Percentiles rank a stretch among this genome's conserved stretches.
Conservation (phyloP, 2,888 invertebrate genomes). For the Conistra vaccinii region DNA sequence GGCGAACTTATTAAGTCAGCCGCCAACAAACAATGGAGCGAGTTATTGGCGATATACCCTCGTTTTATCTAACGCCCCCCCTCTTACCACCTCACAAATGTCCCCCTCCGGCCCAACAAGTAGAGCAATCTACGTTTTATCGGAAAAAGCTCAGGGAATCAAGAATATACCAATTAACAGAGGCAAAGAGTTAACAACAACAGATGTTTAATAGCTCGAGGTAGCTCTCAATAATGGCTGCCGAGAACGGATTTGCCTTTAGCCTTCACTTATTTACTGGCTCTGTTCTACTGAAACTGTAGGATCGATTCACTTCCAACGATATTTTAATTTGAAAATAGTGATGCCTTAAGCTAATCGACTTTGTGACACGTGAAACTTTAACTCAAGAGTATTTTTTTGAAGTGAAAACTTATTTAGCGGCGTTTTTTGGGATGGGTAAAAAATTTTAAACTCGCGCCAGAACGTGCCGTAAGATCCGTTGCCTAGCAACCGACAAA, state of each 20-base stretch:
- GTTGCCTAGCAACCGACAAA: too few species aligned
- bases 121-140: conserved; percentile 86
- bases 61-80: conserved; percentile 83
- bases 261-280: conserved; percentile 58
- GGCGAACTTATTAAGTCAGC: conserved; percentile 89
- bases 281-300: conserved; percentile 46
- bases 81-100: conserved; percentile 68
- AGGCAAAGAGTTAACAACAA: conserved; percentile 79
- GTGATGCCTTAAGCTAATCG: not conserved
- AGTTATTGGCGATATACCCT: conserved; percentile 89
- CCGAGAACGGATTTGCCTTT: conserved; percentile 56
- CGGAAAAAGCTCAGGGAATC: conserved; percentile 86
- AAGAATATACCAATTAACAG: conserved; percentile 86
- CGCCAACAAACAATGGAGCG: conserved; percentile 89
- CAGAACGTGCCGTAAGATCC: too few species aligned
- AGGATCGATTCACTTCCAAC: conserved; percentile 36
- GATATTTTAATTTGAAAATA: conserved; percentile 6
- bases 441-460: too few species aligned
- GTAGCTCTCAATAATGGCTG: conserved; percentile 66
- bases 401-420: too few species aligned
- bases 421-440: too few species aligned
- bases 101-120: conserved; percentile 79
- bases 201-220: conserved; percentile 70
- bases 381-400: too few species aligned
- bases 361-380: too few species aligned